Conservation (phyloP, 2,797 vertebrate genomes). For the Amazona ochrocephala region DNA sequence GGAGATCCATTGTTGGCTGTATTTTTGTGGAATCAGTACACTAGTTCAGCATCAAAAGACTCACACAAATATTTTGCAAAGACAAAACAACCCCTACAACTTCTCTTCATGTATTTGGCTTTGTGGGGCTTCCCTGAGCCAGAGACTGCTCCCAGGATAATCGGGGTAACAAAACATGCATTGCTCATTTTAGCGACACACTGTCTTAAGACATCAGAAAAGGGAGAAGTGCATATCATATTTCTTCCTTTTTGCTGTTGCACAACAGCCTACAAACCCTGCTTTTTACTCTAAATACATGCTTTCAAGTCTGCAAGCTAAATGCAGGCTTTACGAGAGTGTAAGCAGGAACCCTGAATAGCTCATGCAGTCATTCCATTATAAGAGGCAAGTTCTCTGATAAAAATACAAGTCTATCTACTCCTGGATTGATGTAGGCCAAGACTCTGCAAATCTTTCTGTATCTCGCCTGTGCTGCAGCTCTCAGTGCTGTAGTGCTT, state of each 20-base stretch:
- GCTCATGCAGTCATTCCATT: background rate
- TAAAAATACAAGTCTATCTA: background rate
- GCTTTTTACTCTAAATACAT: background rate
- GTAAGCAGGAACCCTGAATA: background rate
- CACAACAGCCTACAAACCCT: background rate
- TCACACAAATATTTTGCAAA: background rate
- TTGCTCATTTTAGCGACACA: background rate
- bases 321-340: background rate
- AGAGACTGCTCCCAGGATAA: background rate
- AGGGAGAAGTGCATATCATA: background rate
- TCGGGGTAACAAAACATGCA: background rate
- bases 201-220: background rate
- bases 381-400: background rate
- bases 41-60: background rate
- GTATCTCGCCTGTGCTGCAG: background rate
- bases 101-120: background rate
- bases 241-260: conserved; percentile 3
- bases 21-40: background rate
- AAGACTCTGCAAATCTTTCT: background rate
- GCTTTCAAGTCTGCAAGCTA: background rate
- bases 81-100: background rate
- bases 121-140: background rate
- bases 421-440: no score
- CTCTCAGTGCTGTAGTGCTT: background rate
- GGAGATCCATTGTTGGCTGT: background rate